phyloP scores from a whole-genome alignment of 2,797 vertebrate species.

The Muscicapa comitata region DNA sequence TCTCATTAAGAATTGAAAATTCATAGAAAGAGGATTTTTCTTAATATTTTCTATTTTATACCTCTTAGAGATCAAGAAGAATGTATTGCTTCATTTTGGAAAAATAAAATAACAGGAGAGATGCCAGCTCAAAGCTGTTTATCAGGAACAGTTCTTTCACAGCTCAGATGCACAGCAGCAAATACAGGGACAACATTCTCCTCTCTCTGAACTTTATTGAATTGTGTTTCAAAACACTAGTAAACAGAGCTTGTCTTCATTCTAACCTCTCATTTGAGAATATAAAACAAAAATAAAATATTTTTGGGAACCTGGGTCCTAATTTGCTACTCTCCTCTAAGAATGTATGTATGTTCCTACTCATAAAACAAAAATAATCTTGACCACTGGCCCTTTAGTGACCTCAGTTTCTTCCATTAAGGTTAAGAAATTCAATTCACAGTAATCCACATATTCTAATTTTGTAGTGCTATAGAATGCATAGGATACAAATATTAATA shows the following conservation, averaged over 20 bases:
- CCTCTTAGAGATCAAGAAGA: neutral
- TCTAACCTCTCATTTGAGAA: neutral
- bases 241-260: neutral
- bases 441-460: neutral
- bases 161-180: neutral
- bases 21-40: neutral
- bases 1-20: neutral
- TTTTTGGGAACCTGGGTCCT: neutral
- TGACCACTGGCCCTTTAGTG: neutral
- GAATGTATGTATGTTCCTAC: rapidly evolving
- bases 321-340: neutral
- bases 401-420: neutral
- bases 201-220: neutral
- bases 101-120: neutral
- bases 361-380: neutral
- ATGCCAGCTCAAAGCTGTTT: neutral
- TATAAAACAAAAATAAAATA: neutral
- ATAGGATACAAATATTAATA: neutral
- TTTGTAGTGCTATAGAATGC: neutral
- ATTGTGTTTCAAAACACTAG: neutral
- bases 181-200: neutral
- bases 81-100: neutral
- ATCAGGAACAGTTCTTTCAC: neutral
- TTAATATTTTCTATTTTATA: neutral
- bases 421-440: neutral